These are phyloP conservation scores for Dufourea novaeangliae DNA, from an alignment of 1,140 invertebrate species.

Conservation along the genomic window DNA sequence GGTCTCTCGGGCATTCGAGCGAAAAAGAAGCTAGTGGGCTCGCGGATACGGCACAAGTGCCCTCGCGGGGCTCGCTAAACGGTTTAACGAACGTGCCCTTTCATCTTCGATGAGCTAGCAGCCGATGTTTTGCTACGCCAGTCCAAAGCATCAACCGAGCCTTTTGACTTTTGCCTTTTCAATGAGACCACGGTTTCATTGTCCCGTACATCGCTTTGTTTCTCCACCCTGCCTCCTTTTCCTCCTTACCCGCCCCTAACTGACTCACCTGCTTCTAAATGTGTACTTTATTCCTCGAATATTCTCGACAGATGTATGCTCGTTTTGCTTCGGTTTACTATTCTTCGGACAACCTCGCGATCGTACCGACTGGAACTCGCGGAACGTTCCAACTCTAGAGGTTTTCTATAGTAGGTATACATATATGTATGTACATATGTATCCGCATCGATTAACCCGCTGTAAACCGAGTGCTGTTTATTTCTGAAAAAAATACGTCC, in stretches of 20 bases:
- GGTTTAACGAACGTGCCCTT: background rate
- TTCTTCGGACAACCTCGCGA: no score
- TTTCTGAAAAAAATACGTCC: no score
- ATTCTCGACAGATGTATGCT: background rate
- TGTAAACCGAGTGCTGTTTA: no score
- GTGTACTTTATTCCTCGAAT: background rate
- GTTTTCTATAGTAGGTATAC: no score
- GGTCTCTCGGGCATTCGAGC: constrained; percentile 7
- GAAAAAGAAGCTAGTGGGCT: no score
- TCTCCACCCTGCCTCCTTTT: no score
- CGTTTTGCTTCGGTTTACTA: background rate
- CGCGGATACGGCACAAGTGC: constrained; percentile 47
- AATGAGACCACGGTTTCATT: constrained; percentile 16
- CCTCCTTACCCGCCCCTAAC: background rate
- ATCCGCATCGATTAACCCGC: no score
- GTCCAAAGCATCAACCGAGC: background rate
- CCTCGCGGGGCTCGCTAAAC: constrained; percentile 36
- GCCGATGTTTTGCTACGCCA: background rate
- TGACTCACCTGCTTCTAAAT: background rate
- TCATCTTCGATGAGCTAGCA: constrained; percentile 1
- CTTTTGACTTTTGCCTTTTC: constrained; percentile 14
- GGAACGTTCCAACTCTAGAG: no score
- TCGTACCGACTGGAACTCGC: background rate
- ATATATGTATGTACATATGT: no score
- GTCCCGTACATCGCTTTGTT: background rate